Evolutionary conservation across 2,888 invertebrate species (phyloP).

Genomic region (Taphrorychus bicolor): DNA sequence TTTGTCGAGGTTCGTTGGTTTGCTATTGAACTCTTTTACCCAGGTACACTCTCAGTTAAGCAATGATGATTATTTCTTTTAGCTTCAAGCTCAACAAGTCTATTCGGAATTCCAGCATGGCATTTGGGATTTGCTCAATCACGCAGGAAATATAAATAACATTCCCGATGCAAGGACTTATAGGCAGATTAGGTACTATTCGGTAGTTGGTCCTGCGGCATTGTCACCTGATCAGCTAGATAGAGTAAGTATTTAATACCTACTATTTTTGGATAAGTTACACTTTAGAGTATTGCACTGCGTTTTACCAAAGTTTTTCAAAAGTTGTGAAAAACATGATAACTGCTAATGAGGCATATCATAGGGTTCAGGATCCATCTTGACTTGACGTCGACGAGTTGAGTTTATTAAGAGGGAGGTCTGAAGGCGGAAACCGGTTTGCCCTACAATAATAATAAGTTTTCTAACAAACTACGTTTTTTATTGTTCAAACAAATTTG

Average conservation of each 20-base stretch:
- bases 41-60: constrained; percentile 2
- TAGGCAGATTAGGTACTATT: constrained; percentile 77
- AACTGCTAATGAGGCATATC: too few relatives aligned
- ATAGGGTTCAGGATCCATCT: too few relatives aligned
- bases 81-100: constrained; percentile 75
- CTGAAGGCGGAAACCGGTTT: too few relatives aligned
- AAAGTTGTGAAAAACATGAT: too few relatives aligned
- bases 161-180: constrained; percentile 74
- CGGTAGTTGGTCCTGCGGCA: constrained; percentile 84
- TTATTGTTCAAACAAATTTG: too few relatives aligned
- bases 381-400: too few relatives aligned
- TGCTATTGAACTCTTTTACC: background rate
- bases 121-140: constrained; percentile 77
- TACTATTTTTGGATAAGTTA: background rate
- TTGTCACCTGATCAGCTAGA: constrained; percentile 83
- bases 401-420: too few relatives aligned
- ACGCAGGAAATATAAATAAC: constrained; percentile 68
- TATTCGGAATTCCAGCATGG: constrained; percentile 85
- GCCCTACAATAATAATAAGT: too few relatives aligned
- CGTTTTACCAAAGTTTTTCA: too few relatives aligned
- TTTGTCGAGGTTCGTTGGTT: background rate
- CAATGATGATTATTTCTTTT: background rate
- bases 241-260: constrained; percentile 66
- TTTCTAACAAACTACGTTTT: too few relatives aligned
- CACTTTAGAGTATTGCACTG: too few relatives aligned